Evolutionary conservation across 1,140 invertebrate species (phyloP).

Genomic region (Drosophila pectinifera): DNA sequence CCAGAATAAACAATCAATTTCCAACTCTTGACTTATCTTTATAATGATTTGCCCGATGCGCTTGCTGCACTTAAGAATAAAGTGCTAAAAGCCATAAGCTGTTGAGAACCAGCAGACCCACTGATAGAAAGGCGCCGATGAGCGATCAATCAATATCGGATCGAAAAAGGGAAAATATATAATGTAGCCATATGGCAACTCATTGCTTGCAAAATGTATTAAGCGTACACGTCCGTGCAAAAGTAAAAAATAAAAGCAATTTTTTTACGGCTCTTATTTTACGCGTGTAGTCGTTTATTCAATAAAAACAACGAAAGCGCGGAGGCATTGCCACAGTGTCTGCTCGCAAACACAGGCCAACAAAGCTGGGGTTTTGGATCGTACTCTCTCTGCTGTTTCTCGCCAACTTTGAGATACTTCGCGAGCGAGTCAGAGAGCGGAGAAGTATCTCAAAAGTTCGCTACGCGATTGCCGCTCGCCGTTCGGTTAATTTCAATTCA

Average conservation of each 20-base stretch:
- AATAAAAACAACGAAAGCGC: conserved; percentile 67
- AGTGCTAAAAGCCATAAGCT: conserved; percentile 69
- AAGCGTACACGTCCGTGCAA: conserved; percentile 55
- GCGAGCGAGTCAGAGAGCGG: neutral
- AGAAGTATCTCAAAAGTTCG: conserved; percentile 35
- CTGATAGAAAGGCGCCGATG: conserved; percentile 49
- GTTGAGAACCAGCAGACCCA: conserved; percentile 31
- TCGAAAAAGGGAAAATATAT: conserved; percentile 6
- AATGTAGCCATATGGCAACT: conserved; percentile 40
- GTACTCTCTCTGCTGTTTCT: conserved; percentile 1
- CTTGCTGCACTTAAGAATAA: conserved; percentile 48
- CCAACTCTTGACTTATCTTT: conserved; percentile 1
- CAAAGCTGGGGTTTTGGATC: conserved; percentile 53
- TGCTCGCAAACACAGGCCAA: conserved; percentile 47
- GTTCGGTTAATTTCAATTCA: conserved; percentile 44
- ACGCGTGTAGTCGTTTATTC: conserved; percentile 68
- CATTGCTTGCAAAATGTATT: conserved; percentile 66
- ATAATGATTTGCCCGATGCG: conserved; percentile 13
- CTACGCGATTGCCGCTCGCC: conserved; percentile 25
- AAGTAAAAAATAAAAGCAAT: conserved; percentile 47
- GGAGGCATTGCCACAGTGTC: conserved; percentile 47
- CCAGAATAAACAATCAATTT: neutral
- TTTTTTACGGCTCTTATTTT: conserved; percentile 57
- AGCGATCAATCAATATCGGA: conserved; percentile 56
- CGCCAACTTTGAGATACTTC: conserved; percentile 15